Evolutionary conservation across 2,113 vertebrate species (phyloP).

Genomic region (Vulpes ferrilata): DNA sequence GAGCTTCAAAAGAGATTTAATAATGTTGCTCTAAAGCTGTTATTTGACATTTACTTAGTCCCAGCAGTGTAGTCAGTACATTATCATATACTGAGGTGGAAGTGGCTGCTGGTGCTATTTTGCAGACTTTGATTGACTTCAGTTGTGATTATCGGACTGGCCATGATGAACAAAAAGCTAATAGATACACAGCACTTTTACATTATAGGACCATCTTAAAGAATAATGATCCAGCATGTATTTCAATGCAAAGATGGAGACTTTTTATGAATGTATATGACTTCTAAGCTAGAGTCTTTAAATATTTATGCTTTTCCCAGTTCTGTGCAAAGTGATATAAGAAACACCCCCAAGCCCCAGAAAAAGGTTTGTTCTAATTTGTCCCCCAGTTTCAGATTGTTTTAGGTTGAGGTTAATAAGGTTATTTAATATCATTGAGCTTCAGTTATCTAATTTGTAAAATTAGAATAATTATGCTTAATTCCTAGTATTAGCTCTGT

Average conservation of each 20-base stretch:
- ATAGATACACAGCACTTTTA: neutral
- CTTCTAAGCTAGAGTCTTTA: conserved; percentile 31
- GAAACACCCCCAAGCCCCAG: neutral
- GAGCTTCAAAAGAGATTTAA: neutral
- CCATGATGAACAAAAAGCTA: neutral
- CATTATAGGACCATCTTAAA: neutral
- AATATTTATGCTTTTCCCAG: neutral
- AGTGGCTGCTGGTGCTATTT: neutral
- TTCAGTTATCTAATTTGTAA: neutral
- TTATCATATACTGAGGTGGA: neutral
- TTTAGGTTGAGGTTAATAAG: neutral
- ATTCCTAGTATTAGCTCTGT: neutral
- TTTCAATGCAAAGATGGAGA: neutral
- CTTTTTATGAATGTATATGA: neutral
- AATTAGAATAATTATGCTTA: conserved; percentile 7
- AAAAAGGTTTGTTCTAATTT: neutral
- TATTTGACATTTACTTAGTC: neutral
- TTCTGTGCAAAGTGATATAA: neutral
- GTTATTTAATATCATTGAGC: conserved; percentile 1
- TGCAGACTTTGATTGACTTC: neutral
- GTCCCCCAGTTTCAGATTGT: neutral
- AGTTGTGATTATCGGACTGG: neutral
- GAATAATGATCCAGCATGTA: neutral
- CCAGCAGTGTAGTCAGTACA: neutral
- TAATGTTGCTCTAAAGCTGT: neutral